Base-by-base conservation (phyloP, 1,140 invertebrate species). In the Drosophila teissieri region DNA sequence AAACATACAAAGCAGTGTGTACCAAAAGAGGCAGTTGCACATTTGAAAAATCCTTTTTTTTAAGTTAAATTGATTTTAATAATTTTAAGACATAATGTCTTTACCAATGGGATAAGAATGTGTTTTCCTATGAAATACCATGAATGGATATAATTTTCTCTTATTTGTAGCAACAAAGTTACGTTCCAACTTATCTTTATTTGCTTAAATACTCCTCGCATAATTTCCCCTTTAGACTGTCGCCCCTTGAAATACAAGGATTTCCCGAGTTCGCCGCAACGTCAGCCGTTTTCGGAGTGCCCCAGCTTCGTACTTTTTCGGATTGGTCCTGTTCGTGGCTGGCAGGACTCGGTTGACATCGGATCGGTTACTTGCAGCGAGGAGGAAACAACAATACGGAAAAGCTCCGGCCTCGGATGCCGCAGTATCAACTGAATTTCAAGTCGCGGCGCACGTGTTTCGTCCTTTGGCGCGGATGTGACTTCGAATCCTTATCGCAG, bases 401-500 rank as follows among this genome's bases (percentile, higher is more conserved):
- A 70, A 70, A 72, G 68, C 65, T 72, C 52, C 37, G 36, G 36
- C 5, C n/a, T 57, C 68, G 65, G 17, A 19, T 57, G 44, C 68
- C 68, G 80, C 82, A 89, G 84, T 88, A 73, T 73, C 60, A 61
- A 89, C 73, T 73, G 84, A 76, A 77, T 84, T 70, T 48, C 44
- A 76, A 79, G 67, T 76, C 83, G 79, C 63, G 67, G 51, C 75
- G 67, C 83, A 88, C 84, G 83, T 88, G 76, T 80, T 61, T 54
- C 31, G 19, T 64, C 68, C 46, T 51, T 72, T 62, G 64, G 54
- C 49, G 70, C 40, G 56, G 39, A 24, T 60, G 52, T 27, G 53
- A 39, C 53, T 54, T 36, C 49, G 48, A 81, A 42, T 56, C 51
- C 54, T 75, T 54, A 45, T 56, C 54, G 73, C 36, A 31, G 45